phyloP scores from a whole-genome alignment of 2,888 invertebrate species.

The Tromatobia lineatoria region DNA sequence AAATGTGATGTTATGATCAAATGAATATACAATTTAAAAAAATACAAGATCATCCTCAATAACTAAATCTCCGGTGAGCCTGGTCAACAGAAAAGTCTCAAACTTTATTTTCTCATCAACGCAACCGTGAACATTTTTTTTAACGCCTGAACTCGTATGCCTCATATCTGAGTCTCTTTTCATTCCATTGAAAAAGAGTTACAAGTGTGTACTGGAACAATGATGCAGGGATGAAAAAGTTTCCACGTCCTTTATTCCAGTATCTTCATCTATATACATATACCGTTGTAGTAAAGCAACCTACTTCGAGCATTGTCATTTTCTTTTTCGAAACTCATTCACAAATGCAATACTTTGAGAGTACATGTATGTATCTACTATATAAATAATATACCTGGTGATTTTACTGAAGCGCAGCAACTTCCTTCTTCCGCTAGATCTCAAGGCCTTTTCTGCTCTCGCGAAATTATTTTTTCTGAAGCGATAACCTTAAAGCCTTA shows the following conservation, averaged over 20 bases:
- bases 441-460: not conserved
- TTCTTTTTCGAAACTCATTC: conserved; percentile 9
- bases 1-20: too few relatives aligned
- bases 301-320: conserved; percentile 51
- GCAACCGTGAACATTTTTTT: too few relatives aligned
- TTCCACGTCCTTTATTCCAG: conserved; percentile 8
- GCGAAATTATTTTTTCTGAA: not conserved
- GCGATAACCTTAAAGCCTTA: too few relatives aligned
- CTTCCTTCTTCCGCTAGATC: not conserved
- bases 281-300: conserved; percentile 41
- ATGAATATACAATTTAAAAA: too few relatives aligned
- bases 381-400: not conserved
- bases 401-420: not conserved
- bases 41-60: too few relatives aligned
- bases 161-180: not conserved
- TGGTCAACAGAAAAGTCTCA: too few relatives aligned
- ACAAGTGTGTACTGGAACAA: not conserved
- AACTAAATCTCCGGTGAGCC: too few relatives aligned
- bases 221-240: conserved; percentile 28
- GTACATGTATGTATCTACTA: not conserved
- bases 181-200: not conserved
- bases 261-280: conserved; percentile 10
- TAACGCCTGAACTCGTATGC: not conserved
- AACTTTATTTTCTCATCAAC: too few relatives aligned
- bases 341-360: not conserved